Percentiles rank a stretch among this genome's conserved stretches.
Evolutionary conservation across 2,113 vertebrate genomes (phyloP).

Genomic region (Cheilinus undulatus): DNA sequence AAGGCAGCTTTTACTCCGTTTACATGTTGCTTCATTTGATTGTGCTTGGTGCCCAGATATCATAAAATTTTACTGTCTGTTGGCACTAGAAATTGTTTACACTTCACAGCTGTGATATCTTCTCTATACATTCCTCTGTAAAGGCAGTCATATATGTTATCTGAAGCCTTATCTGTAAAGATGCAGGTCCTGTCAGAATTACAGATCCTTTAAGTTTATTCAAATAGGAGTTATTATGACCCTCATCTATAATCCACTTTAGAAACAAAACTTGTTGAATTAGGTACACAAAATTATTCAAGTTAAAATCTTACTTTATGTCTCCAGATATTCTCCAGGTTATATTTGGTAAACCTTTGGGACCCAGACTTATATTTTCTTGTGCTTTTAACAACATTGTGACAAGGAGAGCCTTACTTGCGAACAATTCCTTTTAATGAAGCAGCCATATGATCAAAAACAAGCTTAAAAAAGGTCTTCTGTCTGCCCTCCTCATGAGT

Average conservation of each 20-base stretch:
- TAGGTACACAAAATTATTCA: neutral
- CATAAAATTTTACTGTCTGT: conserved; percentile 67
- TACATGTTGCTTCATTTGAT: conserved; percentile 55
- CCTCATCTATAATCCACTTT: no score
- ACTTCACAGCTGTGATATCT: conserved; percentile 75
- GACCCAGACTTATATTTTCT: conserved; percentile 15
- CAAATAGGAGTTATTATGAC: conserved; percentile 6
- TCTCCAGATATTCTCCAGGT: neutral
- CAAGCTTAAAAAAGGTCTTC: conserved; percentile 14
- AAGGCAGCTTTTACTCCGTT: conserved; percentile 73
- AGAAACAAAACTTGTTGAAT: neutral
- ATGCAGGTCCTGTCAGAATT: conserved; percentile 3
- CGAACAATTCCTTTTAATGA: conserved; percentile 27
- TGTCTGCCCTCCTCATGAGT: conserved; percentile 51
- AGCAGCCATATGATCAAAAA: conserved; percentile 81
- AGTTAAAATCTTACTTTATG: neutral
- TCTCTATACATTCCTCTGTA: conserved; percentile 75
- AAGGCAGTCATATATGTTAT: conserved; percentile 79
- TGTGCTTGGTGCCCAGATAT: conserved; percentile 42
- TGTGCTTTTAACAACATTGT: conserved; percentile 8
- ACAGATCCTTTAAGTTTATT: conserved; percentile 20
- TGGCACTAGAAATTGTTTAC: conserved; percentile 89
- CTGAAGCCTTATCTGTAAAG: conserved; percentile 20
- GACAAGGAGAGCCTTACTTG: conserved; percentile 35
- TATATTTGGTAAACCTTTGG: conserved; percentile 1